Conservation (phyloP, 2,113 vertebrate genomes). For the Python bivittatus region DNA sequence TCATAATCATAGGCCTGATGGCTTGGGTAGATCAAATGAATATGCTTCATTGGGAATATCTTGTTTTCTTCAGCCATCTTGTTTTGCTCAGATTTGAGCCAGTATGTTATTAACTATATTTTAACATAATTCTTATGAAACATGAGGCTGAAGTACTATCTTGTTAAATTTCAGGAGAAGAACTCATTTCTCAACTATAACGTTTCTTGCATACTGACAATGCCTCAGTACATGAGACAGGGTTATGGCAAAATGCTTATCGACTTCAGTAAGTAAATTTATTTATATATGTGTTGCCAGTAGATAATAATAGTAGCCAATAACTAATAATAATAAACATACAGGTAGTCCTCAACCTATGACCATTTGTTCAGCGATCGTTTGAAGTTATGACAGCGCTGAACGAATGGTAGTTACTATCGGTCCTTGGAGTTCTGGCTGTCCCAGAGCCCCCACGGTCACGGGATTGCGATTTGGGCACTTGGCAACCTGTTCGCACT, state of each 20-base stretch:
- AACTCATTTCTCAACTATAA: conserved; percentile 99
- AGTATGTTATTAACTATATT: background rate
- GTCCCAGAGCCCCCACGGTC: too few relatives aligned
- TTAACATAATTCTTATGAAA: background rate
- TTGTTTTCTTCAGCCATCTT: background rate
- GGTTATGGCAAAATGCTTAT: conserved; percentile 99
- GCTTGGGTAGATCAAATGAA: too few relatives aligned
- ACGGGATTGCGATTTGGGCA: background rate
- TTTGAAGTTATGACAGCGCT: too few relatives aligned
- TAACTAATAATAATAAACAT: background rate
- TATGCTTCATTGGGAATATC: background rate
- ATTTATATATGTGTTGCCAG: background rate
- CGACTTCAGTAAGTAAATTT: conserved; percentile 91
- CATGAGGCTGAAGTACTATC: background rate
- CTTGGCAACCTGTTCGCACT: background rate
- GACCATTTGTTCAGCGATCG: background rate
- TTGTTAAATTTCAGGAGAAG: conserved; percentile 84
- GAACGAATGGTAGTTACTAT: too few relatives aligned
- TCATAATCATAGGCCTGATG: background rate
- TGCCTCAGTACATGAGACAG: conserved; percentile 99
- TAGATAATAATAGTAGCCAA: background rate
- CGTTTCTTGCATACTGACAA: conserved; percentile 97
- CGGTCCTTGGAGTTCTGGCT: too few relatives aligned
- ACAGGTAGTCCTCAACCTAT: background rate
- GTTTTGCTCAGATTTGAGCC: background rate